A percentile compares a stretch with the other conserved stretches of the same genome.
These are phyloP conservation scores for Tridacna gigas DNA, from an alignment of 2,888 invertebrate species.

Conservation along the genomic window DNA sequence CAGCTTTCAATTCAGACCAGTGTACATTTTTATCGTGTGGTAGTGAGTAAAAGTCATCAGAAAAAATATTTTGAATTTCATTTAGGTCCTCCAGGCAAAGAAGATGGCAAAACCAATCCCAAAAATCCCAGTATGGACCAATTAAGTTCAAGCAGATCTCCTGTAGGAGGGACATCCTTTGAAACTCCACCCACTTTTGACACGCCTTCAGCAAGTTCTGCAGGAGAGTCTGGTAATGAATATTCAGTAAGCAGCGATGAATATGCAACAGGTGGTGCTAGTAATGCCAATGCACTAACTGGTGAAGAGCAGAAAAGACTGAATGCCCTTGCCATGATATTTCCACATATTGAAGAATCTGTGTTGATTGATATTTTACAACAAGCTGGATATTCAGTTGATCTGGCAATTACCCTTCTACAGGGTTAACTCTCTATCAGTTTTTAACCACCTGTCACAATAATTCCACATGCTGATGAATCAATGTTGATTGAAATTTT, in stretches of 20 bases:
- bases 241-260: neutral
- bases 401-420: constrained; percentile 33
- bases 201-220: neutral
- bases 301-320: constrained; percentile 31
- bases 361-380: constrained; percentile 31
- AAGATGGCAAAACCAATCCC: neutral
- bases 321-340: constrained; percentile 24
- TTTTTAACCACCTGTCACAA: too few species aligned
- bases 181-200: neutral
- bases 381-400: constrained; percentile 36
- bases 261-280: neutral
- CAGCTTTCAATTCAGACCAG: neutral
- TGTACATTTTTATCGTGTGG: neutral
- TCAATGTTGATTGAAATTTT: too few species aligned
- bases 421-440: neutral
- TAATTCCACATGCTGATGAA: too few species aligned
- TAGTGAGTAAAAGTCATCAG: neutral
- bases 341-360: constrained; percentile 23
- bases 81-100: neutral
- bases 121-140: neutral
- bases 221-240: constrained; percentile 1
- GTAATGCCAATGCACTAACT: constrained; percentile 8
- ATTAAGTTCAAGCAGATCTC: neutral
- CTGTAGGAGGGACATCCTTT: neutral
- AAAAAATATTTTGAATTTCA: neutral